These are phyloP conservation scores for Nematolebias whitei DNA, from an alignment of 2,113 vertebrate species.

Conservation along the genomic window DNA sequence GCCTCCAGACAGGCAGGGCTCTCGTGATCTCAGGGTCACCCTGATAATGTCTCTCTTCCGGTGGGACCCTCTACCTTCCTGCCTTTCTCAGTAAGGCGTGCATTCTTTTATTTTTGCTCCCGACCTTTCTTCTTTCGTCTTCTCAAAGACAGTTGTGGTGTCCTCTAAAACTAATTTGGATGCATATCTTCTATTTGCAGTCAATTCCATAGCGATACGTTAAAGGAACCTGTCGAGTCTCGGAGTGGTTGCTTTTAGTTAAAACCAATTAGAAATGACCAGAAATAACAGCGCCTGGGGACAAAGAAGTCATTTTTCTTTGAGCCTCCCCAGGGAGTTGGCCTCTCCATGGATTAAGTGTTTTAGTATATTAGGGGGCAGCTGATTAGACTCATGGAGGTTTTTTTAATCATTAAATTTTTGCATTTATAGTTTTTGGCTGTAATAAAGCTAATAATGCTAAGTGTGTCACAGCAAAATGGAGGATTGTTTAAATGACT, in stretches of 20 bases:
- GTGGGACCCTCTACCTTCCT: conserved; percentile 48
- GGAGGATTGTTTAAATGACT: conserved; percentile 75
- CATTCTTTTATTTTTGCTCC: conserved; percentile 50
- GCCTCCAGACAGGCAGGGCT: conserved; percentile 49
- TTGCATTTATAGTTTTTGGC: conserved; percentile 78
- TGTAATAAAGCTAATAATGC: conserved; percentile 71
- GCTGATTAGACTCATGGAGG: conserved; percentile 83
- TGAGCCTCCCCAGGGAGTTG: conserved; percentile 80
- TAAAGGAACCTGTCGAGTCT: conserved; percentile 82
- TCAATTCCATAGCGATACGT: conserved; percentile 79
- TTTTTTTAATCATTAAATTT: conserved; percentile 84
- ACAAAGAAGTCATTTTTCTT: conserved; percentile 86
- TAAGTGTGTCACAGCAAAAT: conserved; percentile 82
- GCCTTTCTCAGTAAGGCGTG: conserved; percentile 26
- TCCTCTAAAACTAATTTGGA: conserved; percentile 85
- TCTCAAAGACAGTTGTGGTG: conserved; percentile 77
- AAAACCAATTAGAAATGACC: conserved; percentile 89
- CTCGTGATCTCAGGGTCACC: conserved; percentile 61
- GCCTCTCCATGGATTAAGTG: conserved; percentile 85
- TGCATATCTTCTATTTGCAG: conserved; percentile 84
- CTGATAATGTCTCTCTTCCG: conserved; percentile 42
- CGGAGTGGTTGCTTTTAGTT: conserved; percentile 83
- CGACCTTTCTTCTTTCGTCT: conserved; percentile 63
- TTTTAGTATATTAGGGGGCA: conserved; percentile 86
- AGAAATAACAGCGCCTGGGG: conserved; percentile 87